Evolutionary conservation across 2,888 invertebrate species (phyloP).

Genomic region (Brachypterus glaber): DNA sequence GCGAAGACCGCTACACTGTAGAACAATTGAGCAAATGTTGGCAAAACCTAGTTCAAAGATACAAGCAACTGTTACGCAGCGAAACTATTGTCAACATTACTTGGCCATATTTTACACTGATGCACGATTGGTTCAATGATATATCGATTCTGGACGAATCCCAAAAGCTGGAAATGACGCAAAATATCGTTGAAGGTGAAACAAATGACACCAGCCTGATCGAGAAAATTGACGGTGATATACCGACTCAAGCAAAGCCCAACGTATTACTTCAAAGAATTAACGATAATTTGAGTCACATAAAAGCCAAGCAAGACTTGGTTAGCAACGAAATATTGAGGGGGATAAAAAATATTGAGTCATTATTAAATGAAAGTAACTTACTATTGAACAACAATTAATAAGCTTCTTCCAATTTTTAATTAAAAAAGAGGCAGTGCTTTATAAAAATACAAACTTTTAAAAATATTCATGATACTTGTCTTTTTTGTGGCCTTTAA

Average conservation of each 20-base stretch:
- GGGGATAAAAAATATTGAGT: background rate
- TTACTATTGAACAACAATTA: too few relatives aligned
- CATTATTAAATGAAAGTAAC: background rate
- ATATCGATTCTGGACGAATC: background rate
- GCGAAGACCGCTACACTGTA: slow-evolving; percentile 24
- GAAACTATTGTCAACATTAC: slow-evolving; percentile 21
- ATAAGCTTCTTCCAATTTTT: too few relatives aligned
- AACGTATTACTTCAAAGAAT: background rate
- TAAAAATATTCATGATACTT: too few relatives aligned
- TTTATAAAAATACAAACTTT: too few relatives aligned
- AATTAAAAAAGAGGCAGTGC: too few relatives aligned
- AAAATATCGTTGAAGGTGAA: background rate
- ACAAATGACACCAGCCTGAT: background rate
- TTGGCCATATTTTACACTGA: slow-evolving; percentile 26
- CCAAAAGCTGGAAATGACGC: too few relatives aligned
- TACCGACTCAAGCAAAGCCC: too few relatives aligned
- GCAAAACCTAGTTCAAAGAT: slow-evolving; percentile 28
- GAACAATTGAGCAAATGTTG: slow-evolving; percentile 28
- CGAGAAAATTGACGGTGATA: background rate
- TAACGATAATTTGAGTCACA: background rate
- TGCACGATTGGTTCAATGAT: slow-evolving; percentile 25
- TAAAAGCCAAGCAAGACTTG: background rate
- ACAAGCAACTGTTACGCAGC: slow-evolving; percentile 22
- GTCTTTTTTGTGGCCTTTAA: too few relatives aligned
- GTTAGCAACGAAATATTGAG: background rate